Conservation (phyloP, 2,797 vertebrate species). For the Threskiornis aethiopicus region DNA sequence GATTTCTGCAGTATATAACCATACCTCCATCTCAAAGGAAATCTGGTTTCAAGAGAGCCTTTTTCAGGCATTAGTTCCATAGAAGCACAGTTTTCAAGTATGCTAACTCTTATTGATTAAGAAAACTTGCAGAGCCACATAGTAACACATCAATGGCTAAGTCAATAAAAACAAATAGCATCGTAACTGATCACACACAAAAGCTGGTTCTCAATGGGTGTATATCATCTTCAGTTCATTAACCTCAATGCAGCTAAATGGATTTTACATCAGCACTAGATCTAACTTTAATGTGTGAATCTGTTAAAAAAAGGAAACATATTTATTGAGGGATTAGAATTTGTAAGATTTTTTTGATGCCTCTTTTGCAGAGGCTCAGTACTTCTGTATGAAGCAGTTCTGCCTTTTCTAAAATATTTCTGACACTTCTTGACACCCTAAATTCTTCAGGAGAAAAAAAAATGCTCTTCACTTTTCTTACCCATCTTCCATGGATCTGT, state of each 20-base stretch:
- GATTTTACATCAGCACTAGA: conserved; percentile 38
- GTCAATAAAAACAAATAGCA: conserved; percentile 53
- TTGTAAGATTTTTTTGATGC: not conserved
- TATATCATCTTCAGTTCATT: conserved; percentile 22
- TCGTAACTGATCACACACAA: conserved; percentile 23
- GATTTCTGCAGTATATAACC: not conserved
- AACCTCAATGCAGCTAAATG: conserved; percentile 37
- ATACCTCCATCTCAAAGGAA: not conserved
- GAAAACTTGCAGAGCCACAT: not conserved
- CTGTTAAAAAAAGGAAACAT: not conserved
- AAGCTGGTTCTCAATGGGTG: conserved; percentile 1
- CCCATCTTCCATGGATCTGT: not conserved
- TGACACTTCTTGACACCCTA: not conserved
- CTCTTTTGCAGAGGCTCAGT: not conserved
- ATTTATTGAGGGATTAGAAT: conserved; percentile 13
- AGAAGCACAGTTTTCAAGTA: conserved; percentile 2
- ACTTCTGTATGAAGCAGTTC: not conserved
- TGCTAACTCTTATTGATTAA: conserved; percentile 7
- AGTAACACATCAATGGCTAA: conserved; percentile 33
- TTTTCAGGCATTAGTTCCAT: not conserved
- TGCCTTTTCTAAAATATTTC: not conserved
- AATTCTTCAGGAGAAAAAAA: not conserved
- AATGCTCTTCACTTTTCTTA: not conserved
- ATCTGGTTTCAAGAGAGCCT: not conserved
- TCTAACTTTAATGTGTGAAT: not conserved